Evolutionary conservation across 2,797 vertebrate species (phyloP), one percentile per base, ranked within the genome.

Genomic region (Scomberomorus guttatus): DNA sequence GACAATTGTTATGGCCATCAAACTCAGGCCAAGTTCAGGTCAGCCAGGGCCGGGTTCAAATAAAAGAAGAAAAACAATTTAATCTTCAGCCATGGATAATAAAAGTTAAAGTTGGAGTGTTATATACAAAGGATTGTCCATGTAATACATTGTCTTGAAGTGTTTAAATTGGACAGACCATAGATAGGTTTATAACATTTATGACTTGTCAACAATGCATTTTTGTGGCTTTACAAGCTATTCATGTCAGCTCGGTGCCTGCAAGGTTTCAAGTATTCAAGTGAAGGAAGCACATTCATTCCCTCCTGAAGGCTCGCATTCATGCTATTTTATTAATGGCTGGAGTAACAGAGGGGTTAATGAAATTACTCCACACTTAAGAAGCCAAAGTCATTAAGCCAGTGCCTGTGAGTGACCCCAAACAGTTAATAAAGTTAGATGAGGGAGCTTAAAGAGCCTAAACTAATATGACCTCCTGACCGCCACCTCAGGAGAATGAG

Each of bases 341-440:
- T 52, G 32, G 17, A 50, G 61, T 75, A 74, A 87, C 79, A 66
- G 73, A 70, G 46, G 1, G 27, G 50, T 82, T 79, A 83, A 92
- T 81, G 27, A 91, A 85, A 85, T 76, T 17, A 82, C 82, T 55
- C 79, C 77, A 91, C 85, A 81, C 89, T 77, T 67, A 56, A 71
- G 42, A 82, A 68, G 74, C 34, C 29, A 57, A 63, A 82, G 75
- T 80, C 75, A 68, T 82, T 82, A 83, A 87, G 56, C 63, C 17
- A 22, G 11, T 25, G 52, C 67, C 61, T 62, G 34, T 51, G 37
- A 84, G 68, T 5, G 78, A 72, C 65, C 78, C 57, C 56, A 65
- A 90, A 77, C 79, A 86, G 79, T 86, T 92, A 89, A 93, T 91
- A 92, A 92, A 87, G 71, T 86, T 51, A 57, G 70, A 82, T 79